Conservation (phyloP, 30 jellyfish, hydroid and myxozoan genomes). For the Aurelia aurita region DNA sequence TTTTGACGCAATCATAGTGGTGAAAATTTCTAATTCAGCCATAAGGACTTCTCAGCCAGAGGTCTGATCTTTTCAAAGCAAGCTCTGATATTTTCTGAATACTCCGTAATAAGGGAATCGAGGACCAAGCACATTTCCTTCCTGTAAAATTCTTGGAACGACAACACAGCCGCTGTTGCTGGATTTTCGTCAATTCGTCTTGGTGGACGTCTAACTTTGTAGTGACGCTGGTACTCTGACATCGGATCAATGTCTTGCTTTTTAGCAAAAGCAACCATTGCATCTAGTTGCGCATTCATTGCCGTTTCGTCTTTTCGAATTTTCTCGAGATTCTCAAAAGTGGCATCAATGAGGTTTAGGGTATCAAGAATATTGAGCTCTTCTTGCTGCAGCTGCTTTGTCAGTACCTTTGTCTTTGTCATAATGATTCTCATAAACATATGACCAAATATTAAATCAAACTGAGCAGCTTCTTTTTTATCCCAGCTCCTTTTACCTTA, state of each 20-base stretch:
- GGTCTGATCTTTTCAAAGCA: slow-evolving; percentile 39
- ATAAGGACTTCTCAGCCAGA: slow-evolving; percentile 30
- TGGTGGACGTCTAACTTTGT: slow-evolving; percentile 44
- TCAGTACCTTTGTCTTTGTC: no score
- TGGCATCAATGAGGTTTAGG: slow-evolving; percentile 42
- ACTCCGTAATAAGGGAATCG: slow-evolving; percentile 32
- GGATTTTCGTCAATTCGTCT: slow-evolving; percentile 39
- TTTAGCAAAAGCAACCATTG: slow-evolving; percentile 31
- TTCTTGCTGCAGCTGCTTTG: no score
- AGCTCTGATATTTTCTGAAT: slow-evolving; percentile 20
- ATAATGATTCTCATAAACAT: no score
- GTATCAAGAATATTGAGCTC: slow-evolving; percentile 44
- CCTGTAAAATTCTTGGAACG: slow-evolving; percentile 34
- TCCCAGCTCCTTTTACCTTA: no score
- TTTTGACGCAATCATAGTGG: slow-evolving; percentile 8
- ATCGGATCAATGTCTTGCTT: slow-evolving; percentile 24
- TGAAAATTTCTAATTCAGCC: not conserved
- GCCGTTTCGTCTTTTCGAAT: slow-evolving; percentile 48
- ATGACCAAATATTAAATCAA: no score
- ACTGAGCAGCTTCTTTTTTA: no score
- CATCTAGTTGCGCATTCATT: slow-evolving; percentile 52
- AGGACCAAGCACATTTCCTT: slow-evolving; percentile 46
- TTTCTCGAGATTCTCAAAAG: slow-evolving; percentile 33
- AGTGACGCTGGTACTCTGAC: slow-evolving; percentile 41
- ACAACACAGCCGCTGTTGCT: slow-evolving; percentile 49